These are phyloP conservation scores for Huso huso DNA, from an alignment of 2,797 vertebrate genomes.

Conservation along the genomic window DNA sequence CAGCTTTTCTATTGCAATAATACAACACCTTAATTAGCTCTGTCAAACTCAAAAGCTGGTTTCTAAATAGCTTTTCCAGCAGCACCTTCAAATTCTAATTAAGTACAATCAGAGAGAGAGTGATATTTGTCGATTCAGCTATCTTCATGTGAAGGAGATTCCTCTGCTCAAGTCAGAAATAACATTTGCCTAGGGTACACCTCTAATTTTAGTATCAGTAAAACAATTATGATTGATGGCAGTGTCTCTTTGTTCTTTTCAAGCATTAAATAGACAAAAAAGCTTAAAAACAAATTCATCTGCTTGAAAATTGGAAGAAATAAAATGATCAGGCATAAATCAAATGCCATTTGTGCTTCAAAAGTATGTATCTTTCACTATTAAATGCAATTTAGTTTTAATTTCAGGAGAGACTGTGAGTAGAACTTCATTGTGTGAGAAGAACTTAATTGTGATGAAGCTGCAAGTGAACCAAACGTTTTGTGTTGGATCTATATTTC, in stretches of 20 bases:
- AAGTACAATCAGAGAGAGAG: constrained; percentile 55
- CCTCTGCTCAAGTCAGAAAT: constrained; percentile 15
- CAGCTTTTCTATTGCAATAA: constrained; percentile 48
- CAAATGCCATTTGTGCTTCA: constrained; percentile 29
- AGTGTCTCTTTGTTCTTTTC: constrained; percentile 46
- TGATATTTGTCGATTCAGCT: constrained; percentile 63
- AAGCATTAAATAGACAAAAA: constrained; percentile 45
- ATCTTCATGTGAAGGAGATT: constrained; percentile 45
- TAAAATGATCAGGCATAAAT: constrained; percentile 43
- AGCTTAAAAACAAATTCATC: constrained; percentile 48
- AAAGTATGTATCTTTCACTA: constrained; percentile 20
- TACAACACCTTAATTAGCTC: constrained; percentile 54
- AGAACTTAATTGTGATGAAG: too few species aligned
- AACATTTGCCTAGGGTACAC: constrained; percentile 22
- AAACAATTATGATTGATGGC: constrained; percentile 63
- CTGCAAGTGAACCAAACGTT: too few species aligned
- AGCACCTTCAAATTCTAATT: constrained; percentile 53
- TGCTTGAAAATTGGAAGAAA: constrained; percentile 32
- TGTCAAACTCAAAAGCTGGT: constrained; percentile 53
- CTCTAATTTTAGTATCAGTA: constrained; percentile 49
- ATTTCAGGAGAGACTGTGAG: constrained; percentile 32
- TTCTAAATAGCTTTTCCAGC: constrained; percentile 49
- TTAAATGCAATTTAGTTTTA: constrained; percentile 48
- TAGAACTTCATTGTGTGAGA: too few species aligned
- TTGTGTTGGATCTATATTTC: too few species aligned